phyloP scores from a whole-genome alignment of 2,113 vertebrate genomes.

The Probosciger aterrimus region DNA sequence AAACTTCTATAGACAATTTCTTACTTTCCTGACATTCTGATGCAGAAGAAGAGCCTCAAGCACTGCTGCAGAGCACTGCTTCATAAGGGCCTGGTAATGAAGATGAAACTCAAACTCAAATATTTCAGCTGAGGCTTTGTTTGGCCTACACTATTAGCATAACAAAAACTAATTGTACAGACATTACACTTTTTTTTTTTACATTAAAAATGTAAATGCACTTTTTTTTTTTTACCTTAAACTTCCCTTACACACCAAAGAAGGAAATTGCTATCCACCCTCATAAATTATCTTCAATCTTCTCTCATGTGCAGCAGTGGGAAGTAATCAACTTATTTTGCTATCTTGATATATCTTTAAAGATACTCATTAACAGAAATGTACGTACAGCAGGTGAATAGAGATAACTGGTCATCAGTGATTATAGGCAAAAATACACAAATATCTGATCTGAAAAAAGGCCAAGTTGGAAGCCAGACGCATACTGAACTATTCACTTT shows the following conservation, averaged over 20 bases:
- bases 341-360: slow-evolving; percentile 44
- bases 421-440: background rate
- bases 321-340: slow-evolving; percentile 23
- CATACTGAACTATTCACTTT: background rate
- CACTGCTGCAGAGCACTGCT: background rate
- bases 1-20: background rate
- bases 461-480: slow-evolving; percentile 37
- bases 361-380: background rate
- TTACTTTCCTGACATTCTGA: background rate
- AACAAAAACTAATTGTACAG: background rate
- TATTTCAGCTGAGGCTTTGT: background rate
- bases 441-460: slow-evolving; percentile 44
- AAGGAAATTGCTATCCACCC: background rate
- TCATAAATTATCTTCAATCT: slow-evolving; percentile 1
- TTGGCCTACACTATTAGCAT: background rate
- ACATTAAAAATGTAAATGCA: background rate
- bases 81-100: background rate
- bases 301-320: background rate
- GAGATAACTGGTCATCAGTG: slow-evolving; percentile 42
- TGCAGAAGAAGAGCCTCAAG: background rate
- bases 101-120: background rate
- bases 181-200: background rate
- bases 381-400: slow-evolving; percentile 14
- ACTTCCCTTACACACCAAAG: background rate
- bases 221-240: background rate